Evolutionary conservation across 2,113 vertebrate species (phyloP), one percentile per base, ranked within the genome.

Genomic region (Saiga tatarica): DNA sequence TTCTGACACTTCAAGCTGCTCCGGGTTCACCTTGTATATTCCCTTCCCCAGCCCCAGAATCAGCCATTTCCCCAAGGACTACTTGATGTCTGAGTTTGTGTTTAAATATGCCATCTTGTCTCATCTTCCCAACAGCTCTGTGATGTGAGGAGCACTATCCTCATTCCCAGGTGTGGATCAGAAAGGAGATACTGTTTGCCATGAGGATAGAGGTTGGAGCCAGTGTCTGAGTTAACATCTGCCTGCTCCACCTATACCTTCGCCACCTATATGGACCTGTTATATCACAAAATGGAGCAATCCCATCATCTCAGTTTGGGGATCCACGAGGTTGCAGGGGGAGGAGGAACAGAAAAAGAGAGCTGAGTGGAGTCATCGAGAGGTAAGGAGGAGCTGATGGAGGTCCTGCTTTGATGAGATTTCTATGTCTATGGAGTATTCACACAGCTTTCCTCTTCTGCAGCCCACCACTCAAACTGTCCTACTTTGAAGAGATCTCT

Each of bases 71-170:
- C 1, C 19, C 14, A n/a, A 52, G 57, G 57, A 9, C 36, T 19
- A 17, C 67, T 16, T 26, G 2, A 7, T 8, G 64, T 57, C 23
- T 53, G 67, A 55, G 57, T 47, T 15, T 8, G 19, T 19, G 39
- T 19, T 82, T n/a, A 16, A 2, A 1, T 13, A 7, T 6, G 15
- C 23, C 30, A 1, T 23, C 26, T 28, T 13, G 23, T 52, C 42
- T 76, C 45, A 12, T 55, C 59, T 42, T 60, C 21, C 47, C 87
- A 50, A 3, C 3, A 53, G 50, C 64, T 87, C 64, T 14, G 76
- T 1, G 33, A 12, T 0, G 0, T 1, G 13, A 25, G n/a, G 10
- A 33, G 3, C 3, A 3, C 12, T 12, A 23, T 7, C 53, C 45
- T 71, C n/a, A 59, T 23, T 82, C 7, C 2, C 26, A 86, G 26